These are phyloP conservation scores for Ageneiosus marmoratus DNA, from an alignment of 2,113 vertebrate species.

Conservation along the genomic window DNA sequence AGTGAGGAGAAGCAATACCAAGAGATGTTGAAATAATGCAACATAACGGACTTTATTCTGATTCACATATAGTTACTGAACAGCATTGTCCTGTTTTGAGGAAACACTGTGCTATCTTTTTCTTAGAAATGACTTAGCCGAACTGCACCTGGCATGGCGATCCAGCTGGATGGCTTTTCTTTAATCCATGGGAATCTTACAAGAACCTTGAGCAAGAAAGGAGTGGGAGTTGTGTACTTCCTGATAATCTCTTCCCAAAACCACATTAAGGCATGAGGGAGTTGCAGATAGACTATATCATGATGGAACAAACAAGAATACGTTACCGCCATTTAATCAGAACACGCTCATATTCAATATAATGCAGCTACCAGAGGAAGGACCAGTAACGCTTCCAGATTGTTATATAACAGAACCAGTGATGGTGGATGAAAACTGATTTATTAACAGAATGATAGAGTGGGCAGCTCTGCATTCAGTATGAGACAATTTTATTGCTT, in stretches of 20 bases:
- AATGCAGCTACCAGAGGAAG: neutral
- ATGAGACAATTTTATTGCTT: neutral
- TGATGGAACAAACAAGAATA: constrained; percentile 10
- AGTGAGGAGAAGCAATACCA: neutral
- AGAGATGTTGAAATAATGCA: neutral
- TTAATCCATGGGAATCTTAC: constrained; percentile 10
- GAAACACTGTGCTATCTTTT: constrained; percentile 1
- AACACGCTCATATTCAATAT: neutral
- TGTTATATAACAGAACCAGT: neutral
- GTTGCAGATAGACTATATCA: neutral
- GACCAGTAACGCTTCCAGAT: neutral
- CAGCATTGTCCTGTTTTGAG: neutral
- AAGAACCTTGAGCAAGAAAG: constrained; percentile 25
- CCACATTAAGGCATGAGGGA: neutral
- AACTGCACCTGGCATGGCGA: constrained; percentile 26
- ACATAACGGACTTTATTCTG: neutral
- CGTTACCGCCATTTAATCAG: neutral
- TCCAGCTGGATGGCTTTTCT: constrained; percentile 30
- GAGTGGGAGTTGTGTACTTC: constrained; percentile 23
- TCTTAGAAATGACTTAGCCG: neutral
- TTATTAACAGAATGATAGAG: neutral
- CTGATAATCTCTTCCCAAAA: constrained; percentile 28
- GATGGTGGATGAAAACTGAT: neutral
- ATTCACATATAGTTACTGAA: neutral
- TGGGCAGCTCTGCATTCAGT: neutral